Percentiles rank a stretch among this genome's conserved stretches.
These are phyloP conservation scores for Lates japonicus DNA, from an alignment of 2,797 vertebrate species.

Conservation along the genomic window DNA sequence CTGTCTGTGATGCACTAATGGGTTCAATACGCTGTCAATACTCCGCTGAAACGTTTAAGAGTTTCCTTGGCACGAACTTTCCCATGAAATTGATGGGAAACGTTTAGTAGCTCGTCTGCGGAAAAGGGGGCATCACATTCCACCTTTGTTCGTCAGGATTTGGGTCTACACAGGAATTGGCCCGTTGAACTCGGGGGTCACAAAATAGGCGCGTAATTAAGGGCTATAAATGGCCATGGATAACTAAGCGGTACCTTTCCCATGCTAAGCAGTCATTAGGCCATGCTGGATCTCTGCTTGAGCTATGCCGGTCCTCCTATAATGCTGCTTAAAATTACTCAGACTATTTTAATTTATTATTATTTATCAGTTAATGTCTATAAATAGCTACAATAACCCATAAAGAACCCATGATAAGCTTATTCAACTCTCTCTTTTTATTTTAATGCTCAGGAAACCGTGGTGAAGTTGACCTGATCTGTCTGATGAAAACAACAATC, in stretches of 20 bases:
- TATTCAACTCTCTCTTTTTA: not conserved
- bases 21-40: constrained; percentile 83
- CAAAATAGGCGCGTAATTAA: constrained; percentile 86
- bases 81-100: constrained; percentile 83
- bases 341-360: constrained; percentile 5
- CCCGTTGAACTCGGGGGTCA: constrained; percentile 85
- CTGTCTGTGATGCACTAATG: constrained; percentile 65
- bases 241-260: constrained; percentile 80
- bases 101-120: constrained; percentile 76
- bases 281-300: constrained; percentile 36
- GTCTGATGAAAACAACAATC: not conserved
- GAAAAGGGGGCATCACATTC: constrained; percentile 81
- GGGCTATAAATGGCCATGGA: constrained; percentile 84
- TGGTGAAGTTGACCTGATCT: not conserved
- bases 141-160: constrained; percentile 83
- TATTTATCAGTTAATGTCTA: not conserved
- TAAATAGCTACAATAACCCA: not conserved
- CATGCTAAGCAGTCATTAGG: constrained; percentile 76
- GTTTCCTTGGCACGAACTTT: constrained; percentile 77
- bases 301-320: constrained; percentile 9
- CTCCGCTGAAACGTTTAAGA: constrained; percentile 60
- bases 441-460: not conserved
- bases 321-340: constrained; percentile 18
- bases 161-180: constrained; percentile 84
- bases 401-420: not conserved